Conservation (phyloP, 2,113 vertebrate species). For the Upupa epops region DNA sequence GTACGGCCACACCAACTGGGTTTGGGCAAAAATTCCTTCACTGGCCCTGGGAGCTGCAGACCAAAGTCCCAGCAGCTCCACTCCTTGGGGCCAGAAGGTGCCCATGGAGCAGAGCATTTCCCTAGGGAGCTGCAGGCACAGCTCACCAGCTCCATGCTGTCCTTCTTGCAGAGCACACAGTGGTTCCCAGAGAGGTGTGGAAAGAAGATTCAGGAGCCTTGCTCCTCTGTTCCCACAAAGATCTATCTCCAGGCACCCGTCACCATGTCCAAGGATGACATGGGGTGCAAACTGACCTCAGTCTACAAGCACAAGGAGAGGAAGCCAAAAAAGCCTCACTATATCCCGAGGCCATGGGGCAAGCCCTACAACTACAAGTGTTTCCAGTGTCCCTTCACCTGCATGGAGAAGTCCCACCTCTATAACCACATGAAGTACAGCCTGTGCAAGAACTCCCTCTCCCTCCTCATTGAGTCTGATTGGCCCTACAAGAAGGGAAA, state of each 20-base stretch:
- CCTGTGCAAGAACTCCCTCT: slow-evolving; percentile 96
- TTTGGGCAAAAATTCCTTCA: neutral
- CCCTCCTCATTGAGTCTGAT: slow-evolving; percentile 91
- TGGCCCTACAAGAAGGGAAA: slow-evolving; percentile 92
- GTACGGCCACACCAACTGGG: neutral
- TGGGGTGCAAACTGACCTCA: slow-evolving; percentile 81
- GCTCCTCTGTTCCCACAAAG: neutral
- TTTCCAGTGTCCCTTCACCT: slow-evolving; percentile 99
- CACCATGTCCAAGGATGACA: slow-evolving; percentile 88
- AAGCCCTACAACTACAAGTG: slow-evolving; percentile 99
- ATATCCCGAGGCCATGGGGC: slow-evolving; percentile 95
- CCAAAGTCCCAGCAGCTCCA: fast-evolving
- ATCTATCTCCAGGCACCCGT: neutral
- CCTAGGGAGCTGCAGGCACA: neutral
- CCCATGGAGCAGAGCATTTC: neutral
- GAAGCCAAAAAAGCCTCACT: slow-evolving; percentile 97
- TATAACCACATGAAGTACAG: slow-evolving; percentile 99
- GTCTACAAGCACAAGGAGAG: slow-evolving; percentile 90
- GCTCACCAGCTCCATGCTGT: neutral
- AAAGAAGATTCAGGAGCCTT: neutral
- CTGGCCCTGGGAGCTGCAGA: neutral
- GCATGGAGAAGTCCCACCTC: slow-evolving; percentile 99
- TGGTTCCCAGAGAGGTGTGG: neutral
- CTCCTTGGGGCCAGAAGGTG: neutral
- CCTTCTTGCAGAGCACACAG: slow-evolving; percentile 40